phyloP scores from a whole-genome alignment of 1,140 invertebrate species.

The Drosophila micromelanica region DNA sequence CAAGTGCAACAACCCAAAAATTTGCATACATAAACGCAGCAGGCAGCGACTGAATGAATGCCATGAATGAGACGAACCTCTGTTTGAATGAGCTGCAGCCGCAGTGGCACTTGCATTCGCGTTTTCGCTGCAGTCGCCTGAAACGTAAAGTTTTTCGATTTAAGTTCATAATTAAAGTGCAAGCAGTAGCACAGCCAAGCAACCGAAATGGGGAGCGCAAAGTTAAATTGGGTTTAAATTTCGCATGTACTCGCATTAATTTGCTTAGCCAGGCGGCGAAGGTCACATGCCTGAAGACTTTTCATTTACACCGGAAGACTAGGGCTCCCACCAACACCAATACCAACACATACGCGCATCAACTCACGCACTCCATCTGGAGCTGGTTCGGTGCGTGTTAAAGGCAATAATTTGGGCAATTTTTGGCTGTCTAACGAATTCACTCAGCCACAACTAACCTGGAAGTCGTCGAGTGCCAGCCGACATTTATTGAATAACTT shows the following conservation, averaged over 20 bases:
- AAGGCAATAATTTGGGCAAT: constrained; percentile 72
- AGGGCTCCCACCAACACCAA: neutral
- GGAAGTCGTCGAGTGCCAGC: constrained; percentile 39
- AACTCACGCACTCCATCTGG: constrained; percentile 30
- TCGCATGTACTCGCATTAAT: constrained; percentile 59
- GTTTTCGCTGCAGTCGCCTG: constrained; percentile 13
- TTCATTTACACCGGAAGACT: constrained; percentile 9
- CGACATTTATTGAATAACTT: constrained; percentile 82
- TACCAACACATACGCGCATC: constrained; percentile 4
- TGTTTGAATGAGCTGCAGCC: constrained; percentile 57
- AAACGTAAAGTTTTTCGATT: constrained; percentile 81
- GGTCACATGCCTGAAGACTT: constrained; percentile 57
- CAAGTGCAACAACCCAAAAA: constrained; percentile 77
- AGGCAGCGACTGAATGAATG: constrained; percentile 51
- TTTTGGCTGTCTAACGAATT: constrained; percentile 29
- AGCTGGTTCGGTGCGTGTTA: constrained; percentile 51
- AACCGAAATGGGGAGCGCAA: constrained; percentile 19
- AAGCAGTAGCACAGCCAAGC: constrained; percentile 26
- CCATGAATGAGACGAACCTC: constrained; percentile 61
- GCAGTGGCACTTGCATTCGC: neutral
- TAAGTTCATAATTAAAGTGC: constrained; percentile 82
- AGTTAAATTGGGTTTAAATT: constrained; percentile 82
- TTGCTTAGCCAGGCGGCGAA: constrained; percentile 49
- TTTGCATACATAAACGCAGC: constrained; percentile 59
- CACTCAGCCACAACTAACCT: constrained; percentile 52